Conservation (phyloP, 2,888 invertebrate species). For the Eupelmus urozonus region DNA sequence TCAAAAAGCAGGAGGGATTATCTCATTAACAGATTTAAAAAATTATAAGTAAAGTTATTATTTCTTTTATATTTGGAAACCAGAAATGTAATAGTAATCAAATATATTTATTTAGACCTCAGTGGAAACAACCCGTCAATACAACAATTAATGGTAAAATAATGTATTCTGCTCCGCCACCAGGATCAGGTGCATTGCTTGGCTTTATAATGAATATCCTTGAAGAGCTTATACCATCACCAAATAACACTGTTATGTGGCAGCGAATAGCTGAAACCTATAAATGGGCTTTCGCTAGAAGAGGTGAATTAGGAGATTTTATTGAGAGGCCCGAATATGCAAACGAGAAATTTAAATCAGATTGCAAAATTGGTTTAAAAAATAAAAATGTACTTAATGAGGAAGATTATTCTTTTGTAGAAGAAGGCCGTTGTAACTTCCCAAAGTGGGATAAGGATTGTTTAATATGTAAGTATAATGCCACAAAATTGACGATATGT, state of each 20-base stretch:
- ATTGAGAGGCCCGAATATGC: conserved; percentile 76
- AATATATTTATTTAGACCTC: conserved; percentile 75
- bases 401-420: conserved; percentile 5
- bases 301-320: conserved; percentile 90
- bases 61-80: neutral
- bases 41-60: conserved; percentile 78
- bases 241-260: conserved; percentile 73
- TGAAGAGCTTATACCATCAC: conserved; percentile 79
- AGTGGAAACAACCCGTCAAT: conserved; percentile 83
- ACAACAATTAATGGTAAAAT: conserved; percentile 81
- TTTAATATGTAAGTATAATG: conserved; percentile 34
- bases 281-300: conserved; percentile 93
- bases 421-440: neutral
- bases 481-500: neutral
- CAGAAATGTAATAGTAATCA: conserved; percentile 38
- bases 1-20: conserved; percentile 83
- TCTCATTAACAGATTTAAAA: conserved; percentile 85
- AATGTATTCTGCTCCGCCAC: conserved; percentile 88
- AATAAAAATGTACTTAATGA: neutral
- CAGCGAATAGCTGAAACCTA: conserved; percentile 92
- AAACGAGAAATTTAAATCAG: conserved; percentile 62
- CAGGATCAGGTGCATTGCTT: conserved; percentile 90
- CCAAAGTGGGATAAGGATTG: conserved; percentile 42
- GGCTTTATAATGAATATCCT: conserved; percentile 90
- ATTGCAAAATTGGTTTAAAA: neutral